Base-by-base conservation (phyloP, 2,888 invertebrate genomes). In the Lysandra coridon region DNA sequence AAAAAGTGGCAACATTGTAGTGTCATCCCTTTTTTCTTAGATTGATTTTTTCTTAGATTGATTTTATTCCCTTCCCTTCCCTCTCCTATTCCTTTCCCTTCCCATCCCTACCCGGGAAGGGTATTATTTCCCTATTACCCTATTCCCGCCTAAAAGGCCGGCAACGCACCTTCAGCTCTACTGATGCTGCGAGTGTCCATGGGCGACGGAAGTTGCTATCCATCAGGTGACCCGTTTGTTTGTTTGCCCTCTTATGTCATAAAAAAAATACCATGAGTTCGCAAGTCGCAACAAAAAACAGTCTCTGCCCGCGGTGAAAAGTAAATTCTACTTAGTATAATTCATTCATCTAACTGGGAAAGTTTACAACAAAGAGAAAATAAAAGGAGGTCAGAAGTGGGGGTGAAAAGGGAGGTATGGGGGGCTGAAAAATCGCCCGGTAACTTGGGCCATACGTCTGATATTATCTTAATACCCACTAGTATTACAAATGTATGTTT, bases 361-460 rank as follows among this genome's bases (percentile, higher is more conserved):
- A 69, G 33, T 69, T 69, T 37, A 69, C 69, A 69, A 69, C 17
- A 69, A 69, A 69, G 69, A 69, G 69, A 69, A 69, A 69, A 69
- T 69, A 69, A 69, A 69, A 69, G 69, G 69, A 33, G 69, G 33
- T 69, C 33, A 37, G 69, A 69, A 4, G 69, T 4, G 33, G 33
- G 69, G 17, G 30, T 4, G 1, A 33, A 0, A 23, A 30, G 30
- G 30, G 64, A 10, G 12, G 30, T 4, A 33, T 3, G 12, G 62
- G 60, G 33, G 6, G 12, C 10, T 64, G 30, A 64, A 64, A 64
- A 69, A 69, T 69, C 10, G 14, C 33, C 14, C 12, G 33, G 4
- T 14, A 33, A 69, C 69, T 69, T 33, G 69, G 33, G 12, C 69
- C 69, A 14, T 33, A 33, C 33, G 12, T 33, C 33, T 69, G 33